Base-by-base conservation (phyloP, 2,797 vertebrate genomes). In the Linurgus olivaceus region DNA sequence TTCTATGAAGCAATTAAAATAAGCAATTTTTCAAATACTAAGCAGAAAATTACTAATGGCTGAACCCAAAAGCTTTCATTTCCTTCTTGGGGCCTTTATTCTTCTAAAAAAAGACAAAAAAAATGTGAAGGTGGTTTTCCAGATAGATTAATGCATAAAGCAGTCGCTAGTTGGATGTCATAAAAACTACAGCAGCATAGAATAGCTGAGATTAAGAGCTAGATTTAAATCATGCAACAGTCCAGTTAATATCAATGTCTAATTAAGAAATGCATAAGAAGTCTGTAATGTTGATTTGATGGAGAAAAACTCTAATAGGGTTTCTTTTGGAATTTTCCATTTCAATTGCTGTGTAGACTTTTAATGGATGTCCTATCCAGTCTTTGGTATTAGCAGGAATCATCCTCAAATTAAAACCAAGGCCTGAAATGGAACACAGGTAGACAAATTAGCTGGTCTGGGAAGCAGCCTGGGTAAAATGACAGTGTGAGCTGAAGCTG, bases 211-310 rank as follows among this genome's bases (percentile, higher is more conserved):
- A 97, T 97, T 96, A 96, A 97, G 96, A 96, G 95, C 76, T 91
- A 95, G 91, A 97, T 97, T 97, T 96, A 97, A 98, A 95, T 97
- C 93, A 95, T 72, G 72, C 57, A 95, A 95, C 86, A 71, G 66
- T 96, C 94, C 95, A 94, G 96, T 97, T 97, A 97, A 97, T 94
- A 96, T 96, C 94, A 92, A 94, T 67, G 76, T 90, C 75, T 96
- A 97, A 97, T 96, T 96, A 97, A 97, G 95, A 97, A 97, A 96
- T 96, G 96, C 95, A 97, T 97, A 97, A 97, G 96, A 97, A 96
- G 96, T 97, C 88, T 96, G 88, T 96, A 97, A 96, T 95, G 95
- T 90, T 97, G 96, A 97, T 97, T 97, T 96, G 93, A 96, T 96
- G 88, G 90, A 96, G 95, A 95, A 97, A 94, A 96, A 90, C 86